Base-by-base conservation (phyloP, 2,797 vertebrate species). In the Perodicticus potto region DNA sequence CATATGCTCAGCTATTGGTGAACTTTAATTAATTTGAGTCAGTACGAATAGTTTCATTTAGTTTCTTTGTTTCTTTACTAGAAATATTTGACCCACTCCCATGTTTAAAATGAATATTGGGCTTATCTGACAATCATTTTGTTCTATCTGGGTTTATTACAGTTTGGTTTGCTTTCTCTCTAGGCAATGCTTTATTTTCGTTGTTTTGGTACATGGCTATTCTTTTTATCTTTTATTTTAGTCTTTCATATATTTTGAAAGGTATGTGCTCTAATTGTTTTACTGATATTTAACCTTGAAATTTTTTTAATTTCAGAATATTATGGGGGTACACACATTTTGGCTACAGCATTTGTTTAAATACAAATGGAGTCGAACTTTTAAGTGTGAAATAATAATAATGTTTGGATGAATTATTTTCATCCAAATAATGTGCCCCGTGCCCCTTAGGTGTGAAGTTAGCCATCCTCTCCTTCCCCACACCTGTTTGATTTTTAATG, bases 81-180 rank as follows among this genome's bases (percentile, higher is more conserved):
- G 65, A 22, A 34, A 45, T 53, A 34, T 45, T 78, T 57, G 45
- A 89, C 20, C 45, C 14, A 69, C 49, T 80, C 85, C 22, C 3
- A 69, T 74, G 40, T 92, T 93, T 59, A 53, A 81, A 89, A 43
- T 29, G 91, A 65, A 43, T 67, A 81, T 67, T 74, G 34, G 43
- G 89, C 57, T 6, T n/a, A 9, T 87, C 25, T 23, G 55, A 69
- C 63, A 74, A 20, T 67, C 74, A 74, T 40, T 95, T 90, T 29
- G 9, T 74, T 57, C 80, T 67, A 86, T 53, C 49, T 53, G 49
- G 49, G 49, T 53, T 53, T 85, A 69, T 45, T 61, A 40, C 12
- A 37, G 43, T 91, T 37, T 29, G 11, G 63, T 57, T 43, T 7
- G 1, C 37, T 43, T 85, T 40, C 9, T 29, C 37, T 85, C 57